Evolutionary conservation across 2,888 invertebrate genomes (phyloP).

Genomic region (Calliopum simillimum): DNA sequence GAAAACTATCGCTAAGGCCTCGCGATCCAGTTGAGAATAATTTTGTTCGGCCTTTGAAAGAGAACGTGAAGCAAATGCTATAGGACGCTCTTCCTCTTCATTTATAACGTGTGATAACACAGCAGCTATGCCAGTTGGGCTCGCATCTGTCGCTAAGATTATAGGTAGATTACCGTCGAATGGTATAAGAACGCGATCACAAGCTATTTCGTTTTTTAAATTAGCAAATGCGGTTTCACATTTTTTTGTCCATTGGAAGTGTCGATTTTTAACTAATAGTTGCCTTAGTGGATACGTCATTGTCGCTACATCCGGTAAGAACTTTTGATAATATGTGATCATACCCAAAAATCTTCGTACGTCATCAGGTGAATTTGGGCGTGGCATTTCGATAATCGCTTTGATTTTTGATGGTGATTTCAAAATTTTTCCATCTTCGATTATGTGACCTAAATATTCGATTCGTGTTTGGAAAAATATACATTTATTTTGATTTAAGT

Average conservation of each 20-base stretch:
- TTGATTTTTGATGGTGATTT: slow-evolving; percentile 37
- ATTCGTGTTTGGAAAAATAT: slow-evolving; percentile 37
- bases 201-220: slow-evolving; percentile 30
- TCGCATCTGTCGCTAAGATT: slow-evolving; percentile 40
- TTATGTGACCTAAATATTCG: slow-evolving; percentile 35
- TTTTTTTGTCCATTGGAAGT: slow-evolving; percentile 38
- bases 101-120: slow-evolving; percentile 37
- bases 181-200: slow-evolving; percentile 32
- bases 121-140: slow-evolving; percentile 41
- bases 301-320: slow-evolving; percentile 39
- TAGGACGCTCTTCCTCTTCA: slow-evolving; percentile 31
- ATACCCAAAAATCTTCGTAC: slow-evolving; percentile 42
- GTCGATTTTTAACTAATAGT: slow-evolving; percentile 33
- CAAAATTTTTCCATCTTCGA: slow-evolving; percentile 27
- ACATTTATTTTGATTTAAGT: slow-evolving; percentile 38
- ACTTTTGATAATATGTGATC: slow-evolving; percentile 40
- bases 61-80: slow-evolving; percentile 38
- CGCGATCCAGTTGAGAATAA: slow-evolving; percentile 41
- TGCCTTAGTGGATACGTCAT: slow-evolving; percentile 37
- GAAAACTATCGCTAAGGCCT: slow-evolving; percentile 37
- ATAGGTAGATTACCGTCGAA: slow-evolving; percentile 35
- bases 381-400: slow-evolving; percentile 34
- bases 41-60: slow-evolving; percentile 39
- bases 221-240: slow-evolving; percentile 39
- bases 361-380: slow-evolving; percentile 37